These are phyloP conservation scores for Pseudomugil gertrudae DNA, from an alignment of 2,797 vertebrate species.

Conservation along the genomic window DNA sequence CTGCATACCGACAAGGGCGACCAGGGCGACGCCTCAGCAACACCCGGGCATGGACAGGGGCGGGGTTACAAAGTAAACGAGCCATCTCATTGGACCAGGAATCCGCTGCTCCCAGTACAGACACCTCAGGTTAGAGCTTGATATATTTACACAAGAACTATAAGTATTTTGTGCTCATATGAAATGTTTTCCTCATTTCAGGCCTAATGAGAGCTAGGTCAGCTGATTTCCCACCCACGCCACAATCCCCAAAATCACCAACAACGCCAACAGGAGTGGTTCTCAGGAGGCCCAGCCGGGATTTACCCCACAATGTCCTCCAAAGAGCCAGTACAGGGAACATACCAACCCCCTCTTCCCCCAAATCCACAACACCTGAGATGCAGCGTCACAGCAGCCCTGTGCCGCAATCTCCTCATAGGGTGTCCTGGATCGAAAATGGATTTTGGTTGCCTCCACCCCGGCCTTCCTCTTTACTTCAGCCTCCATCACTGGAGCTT, in stretches of 20 bases:
- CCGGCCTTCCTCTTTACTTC: slow-evolving; percentile 63
- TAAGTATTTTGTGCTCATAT: background rate
- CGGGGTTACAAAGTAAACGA: slow-evolving; percentile 79
- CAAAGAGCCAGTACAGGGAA: slow-evolving; percentile 37
- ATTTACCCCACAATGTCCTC: slow-evolving; percentile 9
- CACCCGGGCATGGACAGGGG: slow-evolving; percentile 79
- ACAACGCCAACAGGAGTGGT: slow-evolving; percentile 72
- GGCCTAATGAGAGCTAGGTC: slow-evolving; percentile 62
- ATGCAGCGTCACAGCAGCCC: slow-evolving; percentile 55
- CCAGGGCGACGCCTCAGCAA: slow-evolving; percentile 77
- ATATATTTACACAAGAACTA: background rate
- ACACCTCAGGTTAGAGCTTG: slow-evolving; percentile 50
- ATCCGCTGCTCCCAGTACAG: background rate
- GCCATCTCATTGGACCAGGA: slow-evolving; percentile 69
- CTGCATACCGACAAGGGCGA: slow-evolving; percentile 67
- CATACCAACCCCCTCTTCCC: slow-evolving; percentile 16
- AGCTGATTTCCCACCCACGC: slow-evolving; percentile 31
- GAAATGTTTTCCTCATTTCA: slow-evolving; percentile 21
- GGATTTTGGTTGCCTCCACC: slow-evolving; percentile 78
- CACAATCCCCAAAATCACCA: background rate
- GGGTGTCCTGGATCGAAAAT: slow-evolving; percentile 89
- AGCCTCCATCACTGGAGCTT: slow-evolving; percentile 67
- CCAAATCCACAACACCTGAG: slow-evolving; percentile 22
- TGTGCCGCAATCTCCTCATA: slow-evolving; percentile 75
- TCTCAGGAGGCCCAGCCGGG: slow-evolving; percentile 68